Percentiles rank a stretch among this genome's conserved stretches.
These are phyloP conservation scores for Spheniscus humboldti DNA, from an alignment of 2,797 vertebrate genomes.

Conservation along the genomic window DNA sequence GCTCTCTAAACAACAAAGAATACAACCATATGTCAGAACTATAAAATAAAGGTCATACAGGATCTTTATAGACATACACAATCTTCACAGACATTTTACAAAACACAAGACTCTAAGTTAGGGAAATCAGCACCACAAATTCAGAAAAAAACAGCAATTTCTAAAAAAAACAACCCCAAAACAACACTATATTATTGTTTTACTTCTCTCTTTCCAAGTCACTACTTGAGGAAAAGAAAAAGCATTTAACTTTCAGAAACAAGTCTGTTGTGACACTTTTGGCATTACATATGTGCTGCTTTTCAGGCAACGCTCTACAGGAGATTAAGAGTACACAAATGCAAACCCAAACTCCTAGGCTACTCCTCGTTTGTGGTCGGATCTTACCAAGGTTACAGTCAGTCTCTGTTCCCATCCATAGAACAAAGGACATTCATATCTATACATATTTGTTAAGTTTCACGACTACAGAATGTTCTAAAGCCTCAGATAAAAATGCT, in stretches of 20 bases:
- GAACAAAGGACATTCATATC: neutral
- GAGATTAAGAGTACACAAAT: neutral
- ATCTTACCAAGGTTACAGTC: neutral
- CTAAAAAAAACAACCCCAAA: neutral
- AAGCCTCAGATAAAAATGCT: neutral
- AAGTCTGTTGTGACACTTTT: neutral
- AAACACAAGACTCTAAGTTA: conserved; percentile 16
- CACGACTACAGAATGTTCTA: neutral
- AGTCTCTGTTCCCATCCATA: neutral
- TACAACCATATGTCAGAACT: neutral
- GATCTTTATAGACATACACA: neutral
- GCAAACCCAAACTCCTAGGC: neutral
- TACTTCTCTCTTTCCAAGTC: neutral
- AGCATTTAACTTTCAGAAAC: neutral
- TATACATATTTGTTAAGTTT: neutral
- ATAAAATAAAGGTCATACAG: neutral
- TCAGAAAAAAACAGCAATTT: neutral
- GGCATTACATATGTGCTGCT: neutral
- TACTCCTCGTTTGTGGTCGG: neutral
- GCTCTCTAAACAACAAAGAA: neutral
- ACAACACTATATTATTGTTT: neutral
- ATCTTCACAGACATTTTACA: neutral
- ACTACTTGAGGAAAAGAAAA: neutral
- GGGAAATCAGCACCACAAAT: neutral
- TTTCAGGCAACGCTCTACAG: neutral